Evolutionary conservation across 2,888 invertebrate genomes (phyloP), one percentile per base, ranked within the genome.

Genomic region (Orchesella flavescens): DNA sequence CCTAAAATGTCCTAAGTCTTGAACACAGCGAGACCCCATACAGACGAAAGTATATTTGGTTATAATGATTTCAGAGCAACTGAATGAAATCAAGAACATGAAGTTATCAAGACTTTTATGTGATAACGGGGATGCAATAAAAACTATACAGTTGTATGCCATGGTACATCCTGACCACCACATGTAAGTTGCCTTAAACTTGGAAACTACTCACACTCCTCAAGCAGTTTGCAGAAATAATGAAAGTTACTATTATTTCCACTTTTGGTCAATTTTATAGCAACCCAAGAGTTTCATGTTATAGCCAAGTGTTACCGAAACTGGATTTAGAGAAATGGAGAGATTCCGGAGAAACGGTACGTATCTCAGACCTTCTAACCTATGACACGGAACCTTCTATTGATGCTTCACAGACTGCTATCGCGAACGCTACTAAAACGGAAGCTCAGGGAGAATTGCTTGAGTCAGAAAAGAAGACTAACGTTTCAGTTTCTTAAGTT

Each of bases 81-180:
- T 91, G 34, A 88, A 89, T 73, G 91, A 91, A 88, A 90, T 91
- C 72, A 87, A 90, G 19, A 90, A 90, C 78, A 89, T 90, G 21
- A 89, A 89, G 65, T 87, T 91, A n/a, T 90, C 91, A 0, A 86
- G 91, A 72, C 83, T 91, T 1, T 85, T 91, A 7, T 91, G 91
- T 86, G 91, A 91, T 85, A 90, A 90, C 65, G 89, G 90, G 2
- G 91, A 91, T 86, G 89, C 90, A 83, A 89, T 91, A 46, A 89
- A 90, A 46, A 90, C 89, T 7, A 89, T 91, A 49, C 91, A 91
- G 86, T 88, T 90, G 55, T 90, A 90, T 87, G 90, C 90, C n/a
- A 90, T 91, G 90, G 89, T 90, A 12, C 89, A 90, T 23, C 90
- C 91, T 12, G 90, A 91, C 87, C 90, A 90, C 49, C 89, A 90